These are phyloP conservation scores for Premnoplex brunnescens DNA, from an alignment of 2,797 vertebrate species.

Conservation along the genomic window DNA sequence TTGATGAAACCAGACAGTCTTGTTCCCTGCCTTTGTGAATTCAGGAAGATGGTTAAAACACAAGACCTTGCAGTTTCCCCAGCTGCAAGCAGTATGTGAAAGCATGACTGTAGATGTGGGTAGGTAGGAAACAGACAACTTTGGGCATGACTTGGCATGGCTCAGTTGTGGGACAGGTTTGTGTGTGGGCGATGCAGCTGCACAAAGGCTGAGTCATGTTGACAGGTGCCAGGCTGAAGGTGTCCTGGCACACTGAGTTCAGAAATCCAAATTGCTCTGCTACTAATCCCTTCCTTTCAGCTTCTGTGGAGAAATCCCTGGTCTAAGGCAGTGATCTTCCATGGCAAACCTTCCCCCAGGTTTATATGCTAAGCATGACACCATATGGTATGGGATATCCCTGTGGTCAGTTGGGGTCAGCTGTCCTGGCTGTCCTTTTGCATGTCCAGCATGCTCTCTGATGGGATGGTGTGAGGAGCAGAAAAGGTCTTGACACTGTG, in stretches of 20 bases:
- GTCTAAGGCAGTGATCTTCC: fast-evolving
- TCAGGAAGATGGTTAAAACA: not conserved
- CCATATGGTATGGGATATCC: not conserved
- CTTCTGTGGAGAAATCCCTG: not conserved
- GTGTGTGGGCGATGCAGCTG: fast-evolving
- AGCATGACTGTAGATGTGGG: not conserved
- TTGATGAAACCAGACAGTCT: not conserved
- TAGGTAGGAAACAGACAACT: not conserved
- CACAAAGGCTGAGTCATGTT: not conserved
- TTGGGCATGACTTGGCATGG: not conserved
- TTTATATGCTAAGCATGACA: not conserved
- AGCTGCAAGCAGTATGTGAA: not conserved
- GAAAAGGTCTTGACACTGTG: not conserved
- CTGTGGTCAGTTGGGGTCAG: not conserved
- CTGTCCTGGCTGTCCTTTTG: not conserved
- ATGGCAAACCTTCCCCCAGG: not conserved
- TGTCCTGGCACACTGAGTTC: not conserved
- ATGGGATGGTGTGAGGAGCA: not conserved
- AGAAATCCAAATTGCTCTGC: not conserved
- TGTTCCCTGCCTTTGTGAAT: not conserved
- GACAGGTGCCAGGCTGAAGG: fast-evolving
- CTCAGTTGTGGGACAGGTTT: not conserved
- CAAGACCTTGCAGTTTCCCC: not conserved
- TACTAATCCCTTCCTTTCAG: not conserved
- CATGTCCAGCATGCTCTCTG: not conserved